Evolutionary conservation across 2,888 invertebrate genomes (phyloP), one percentile per base, ranked within the genome.

Genomic region (Eurois occulta): DNA sequence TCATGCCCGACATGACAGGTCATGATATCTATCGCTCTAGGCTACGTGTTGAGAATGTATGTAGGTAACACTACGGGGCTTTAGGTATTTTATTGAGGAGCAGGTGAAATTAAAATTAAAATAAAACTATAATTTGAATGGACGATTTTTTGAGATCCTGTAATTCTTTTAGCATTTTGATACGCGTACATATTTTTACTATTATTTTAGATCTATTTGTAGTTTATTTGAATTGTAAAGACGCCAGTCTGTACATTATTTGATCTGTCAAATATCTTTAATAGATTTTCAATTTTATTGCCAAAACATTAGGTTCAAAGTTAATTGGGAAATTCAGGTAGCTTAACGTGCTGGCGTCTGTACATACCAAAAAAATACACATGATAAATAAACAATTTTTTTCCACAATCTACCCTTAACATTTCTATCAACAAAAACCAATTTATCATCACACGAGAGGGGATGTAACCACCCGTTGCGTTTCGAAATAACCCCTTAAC

Each of bases 381-480:
- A 66, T 62, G 48, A 66, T 64, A 75, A n/a, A 62, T 64, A 78
- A 52, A 58, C 65, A 70, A 66, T 38, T 38, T 85, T 82, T 81
- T 67, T 48, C n/a, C 76, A 62, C 83, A 82, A 83, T 82, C 72
- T 86, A 72, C 80, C 76, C 69, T 41, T 46, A 83, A 84, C 74
- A 83, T 76, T 85, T 87, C 74, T 88, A 87, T 88, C 86, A 87
- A 85, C 84, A 74, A 78, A 84, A 85, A 85, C 79, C 78, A 79
- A 88, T 88, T 87, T 88, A 88, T 88, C 88, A 87, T 84, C 79
- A 70, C 82, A 74, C 69, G 80, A 79, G 65, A 77, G 67, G 72
- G 79, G 87, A 77, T 77, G 75, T 72, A 83, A 80, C 79, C 80
- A 81, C 72, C 66, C 83, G 78, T 86, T 82, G 67, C 75, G 80